A percentile compares a stretch with the other conserved stretches of the same genome.
phyloP scores from a whole-genome alignment of 2,797 vertebrate genomes.

The Protosalanx chinensis region DNA sequence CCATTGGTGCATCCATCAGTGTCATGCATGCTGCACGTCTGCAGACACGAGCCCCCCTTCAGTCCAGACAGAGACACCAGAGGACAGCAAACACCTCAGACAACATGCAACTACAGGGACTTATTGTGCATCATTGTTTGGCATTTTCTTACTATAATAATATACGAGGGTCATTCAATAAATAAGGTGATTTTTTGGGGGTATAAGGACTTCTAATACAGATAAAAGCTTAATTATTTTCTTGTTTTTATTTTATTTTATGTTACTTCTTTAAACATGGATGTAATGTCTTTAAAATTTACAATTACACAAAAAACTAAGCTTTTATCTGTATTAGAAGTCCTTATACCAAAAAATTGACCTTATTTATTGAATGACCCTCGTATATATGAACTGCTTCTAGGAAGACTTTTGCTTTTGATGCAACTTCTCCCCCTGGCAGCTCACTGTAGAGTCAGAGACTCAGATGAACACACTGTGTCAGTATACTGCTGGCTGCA shows the following conservation, averaged over 20 bases:
- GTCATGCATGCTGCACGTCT: slow-evolving; percentile 78
- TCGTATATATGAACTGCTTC: too few relatives aligned
- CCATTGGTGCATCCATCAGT: slow-evolving; percentile 95
- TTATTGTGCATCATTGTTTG: not conserved
- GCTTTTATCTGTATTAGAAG: too few relatives aligned
- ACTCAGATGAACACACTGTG: not conserved
- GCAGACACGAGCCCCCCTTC: slow-evolving; percentile 64
- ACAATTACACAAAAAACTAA: too few relatives aligned
- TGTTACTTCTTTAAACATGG: too few relatives aligned
- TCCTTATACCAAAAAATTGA: too few relatives aligned
- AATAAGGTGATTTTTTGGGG: too few relatives aligned
- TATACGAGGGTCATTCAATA: too few relatives aligned
- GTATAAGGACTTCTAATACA: too few relatives aligned
- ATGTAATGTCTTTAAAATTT: too few relatives aligned
- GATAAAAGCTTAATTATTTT: too few relatives aligned
- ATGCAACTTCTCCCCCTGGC: slow-evolving; percentile 1
- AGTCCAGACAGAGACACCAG: slow-evolving; percentile 23
- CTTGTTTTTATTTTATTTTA: too few relatives aligned
- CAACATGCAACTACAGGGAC: slow-evolving; percentile 26
- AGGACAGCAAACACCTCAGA: slow-evolving; percentile 44
- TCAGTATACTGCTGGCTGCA: not conserved
- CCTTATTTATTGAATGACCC: too few relatives aligned
- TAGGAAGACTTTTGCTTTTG: not conserved
- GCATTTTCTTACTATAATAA: slow-evolving; percentile 12
- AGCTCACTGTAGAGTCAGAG: not conserved